phyloP scores from a whole-genome alignment of 2,888 invertebrate species.

The Dolichomitus sp. region DNA sequence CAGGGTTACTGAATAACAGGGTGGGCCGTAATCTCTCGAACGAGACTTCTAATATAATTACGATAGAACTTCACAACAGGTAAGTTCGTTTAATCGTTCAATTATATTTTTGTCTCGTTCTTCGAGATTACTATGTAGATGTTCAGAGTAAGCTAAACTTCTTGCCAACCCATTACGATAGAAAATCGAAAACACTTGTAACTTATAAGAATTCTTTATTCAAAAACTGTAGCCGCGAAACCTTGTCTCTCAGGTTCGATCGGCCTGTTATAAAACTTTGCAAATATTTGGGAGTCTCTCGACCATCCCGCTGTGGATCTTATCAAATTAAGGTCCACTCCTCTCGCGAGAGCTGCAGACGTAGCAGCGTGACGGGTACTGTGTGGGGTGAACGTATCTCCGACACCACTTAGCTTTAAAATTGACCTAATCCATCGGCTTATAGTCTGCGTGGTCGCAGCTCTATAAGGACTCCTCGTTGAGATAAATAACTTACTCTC shows the following conservation, averaged over 20 bases:
- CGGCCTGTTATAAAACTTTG: conserved; percentile 39
- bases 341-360: neutral
- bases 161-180: too few relatives aligned
- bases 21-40: too few relatives aligned
- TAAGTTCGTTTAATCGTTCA: neutral
- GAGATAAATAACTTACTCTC: conserved; percentile 11
- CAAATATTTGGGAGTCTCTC: neutral
- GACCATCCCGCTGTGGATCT: conserved; percentile 35
- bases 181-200: too few relatives aligned
- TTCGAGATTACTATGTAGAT: neutral
- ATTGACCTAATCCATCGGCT: conserved; percentile 18
- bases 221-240: neutral
- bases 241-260: neutral
- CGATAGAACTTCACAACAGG: too few relatives aligned
- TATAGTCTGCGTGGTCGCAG: conserved; percentile 28
- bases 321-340: neutral
- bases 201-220: too few relatives aligned
- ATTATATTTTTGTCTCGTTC: too few relatives aligned
- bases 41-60: too few relatives aligned
- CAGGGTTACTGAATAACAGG: too few relatives aligned
- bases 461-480: conserved; percentile 19
- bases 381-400: conserved; percentile 16
- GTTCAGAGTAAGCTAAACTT: neutral
- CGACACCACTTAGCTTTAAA: neutral
- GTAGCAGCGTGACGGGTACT: conserved; percentile 20